Evolutionary conservation across 2,113 vertebrate genomes (phyloP).

Genomic region (Rana temporaria): DNA sequence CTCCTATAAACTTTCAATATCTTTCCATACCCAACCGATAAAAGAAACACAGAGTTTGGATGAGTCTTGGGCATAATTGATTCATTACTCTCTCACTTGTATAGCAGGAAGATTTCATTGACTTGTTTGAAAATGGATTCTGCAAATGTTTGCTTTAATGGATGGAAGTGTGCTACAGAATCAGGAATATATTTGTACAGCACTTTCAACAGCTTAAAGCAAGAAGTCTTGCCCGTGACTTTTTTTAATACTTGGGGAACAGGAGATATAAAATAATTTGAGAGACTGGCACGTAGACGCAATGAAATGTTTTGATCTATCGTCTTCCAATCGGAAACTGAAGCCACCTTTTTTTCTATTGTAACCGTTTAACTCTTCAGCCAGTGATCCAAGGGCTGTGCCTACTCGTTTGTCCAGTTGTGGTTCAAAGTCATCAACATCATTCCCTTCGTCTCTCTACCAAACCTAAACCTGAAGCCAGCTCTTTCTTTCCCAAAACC

Average conservation of each 20-base stretch:
- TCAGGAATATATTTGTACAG: not conserved
- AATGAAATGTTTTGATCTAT: not conserved
- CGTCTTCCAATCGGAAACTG: slow-evolving; percentile 73
- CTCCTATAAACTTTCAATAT: not conserved
- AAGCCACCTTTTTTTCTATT: slow-evolving; percentile 72
- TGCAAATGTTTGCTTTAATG: slow-evolving; percentile 22
- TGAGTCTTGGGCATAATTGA: not conserved
- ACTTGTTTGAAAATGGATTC: slow-evolving; percentile 23
- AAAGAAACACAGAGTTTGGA: not conserved
- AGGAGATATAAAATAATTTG: slow-evolving; percentile 15
- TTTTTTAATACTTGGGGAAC: not conserved
- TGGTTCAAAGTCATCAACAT: not conserved
- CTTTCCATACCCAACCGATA: not conserved
- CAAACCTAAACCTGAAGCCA: slow-evolving; percentile 37
- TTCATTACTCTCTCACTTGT: not conserved
- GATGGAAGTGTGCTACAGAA: not conserved
- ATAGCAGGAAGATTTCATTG: not conserved
- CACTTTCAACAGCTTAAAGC: not conserved
- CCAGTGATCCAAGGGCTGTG: slow-evolving; percentile 59
- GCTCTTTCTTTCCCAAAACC: not conserved
- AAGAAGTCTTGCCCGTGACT: not conserved
- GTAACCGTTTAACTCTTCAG: slow-evolving; percentile 67
- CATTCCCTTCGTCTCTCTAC: not conserved
- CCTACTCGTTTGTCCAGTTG: not conserved
- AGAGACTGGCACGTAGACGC: not conserved